Percentiles rank a stretch among this genome's conserved stretches.
These are phyloP conservation scores for rabbit (Oryctolagus cuniculus) DNA, from an alignment of 2,113 vertebrate genomes.

Conservation along the genomic window DNA sequence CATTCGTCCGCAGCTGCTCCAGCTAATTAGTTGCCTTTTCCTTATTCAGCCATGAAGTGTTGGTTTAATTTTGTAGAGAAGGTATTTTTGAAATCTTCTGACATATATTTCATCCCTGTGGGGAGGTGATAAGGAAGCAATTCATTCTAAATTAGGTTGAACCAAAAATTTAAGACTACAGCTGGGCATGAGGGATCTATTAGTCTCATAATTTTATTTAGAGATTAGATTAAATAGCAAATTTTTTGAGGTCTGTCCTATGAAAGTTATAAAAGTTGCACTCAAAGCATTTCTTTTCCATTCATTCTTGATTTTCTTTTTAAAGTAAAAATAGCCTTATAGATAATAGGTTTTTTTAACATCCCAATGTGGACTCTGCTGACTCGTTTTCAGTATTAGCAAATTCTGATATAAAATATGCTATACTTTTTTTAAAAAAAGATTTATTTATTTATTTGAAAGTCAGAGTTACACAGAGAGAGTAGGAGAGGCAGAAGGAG, in stretches of 20 bases:
- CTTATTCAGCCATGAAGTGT: neutral
- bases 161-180: constrained; percentile 28
- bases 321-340: neutral
- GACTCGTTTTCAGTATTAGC: neutral
- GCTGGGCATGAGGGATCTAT: neutral
- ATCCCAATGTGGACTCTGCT: neutral
- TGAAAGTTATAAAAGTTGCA: constrained; percentile 28
- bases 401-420: neutral
- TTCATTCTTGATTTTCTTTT: constrained; percentile 9
- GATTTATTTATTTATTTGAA: no score
- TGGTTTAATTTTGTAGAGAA: constrained; percentile 33
- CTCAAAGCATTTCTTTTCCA: neutral
- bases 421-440: no score
- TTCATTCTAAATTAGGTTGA: constrained; percentile 63
- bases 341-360: neutral
- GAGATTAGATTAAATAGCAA: constrained; percentile 32
- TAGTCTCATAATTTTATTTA: constrained; percentile 46
- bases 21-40: constrained; percentile 39
- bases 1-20: neutral
- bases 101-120: constrained; percentile 55
- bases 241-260: constrained; percentile 13
- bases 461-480: no score
- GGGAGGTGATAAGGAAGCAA: constrained; percentile 36
- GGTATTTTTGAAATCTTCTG: constrained; percentile 63
- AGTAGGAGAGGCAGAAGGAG: no score